Evolutionary conservation across 35 echinoderm and acorn worm species (phyloP), one percentile per base, ranked within the genome.

Genomic region (Apostichopus californicus): DNA sequence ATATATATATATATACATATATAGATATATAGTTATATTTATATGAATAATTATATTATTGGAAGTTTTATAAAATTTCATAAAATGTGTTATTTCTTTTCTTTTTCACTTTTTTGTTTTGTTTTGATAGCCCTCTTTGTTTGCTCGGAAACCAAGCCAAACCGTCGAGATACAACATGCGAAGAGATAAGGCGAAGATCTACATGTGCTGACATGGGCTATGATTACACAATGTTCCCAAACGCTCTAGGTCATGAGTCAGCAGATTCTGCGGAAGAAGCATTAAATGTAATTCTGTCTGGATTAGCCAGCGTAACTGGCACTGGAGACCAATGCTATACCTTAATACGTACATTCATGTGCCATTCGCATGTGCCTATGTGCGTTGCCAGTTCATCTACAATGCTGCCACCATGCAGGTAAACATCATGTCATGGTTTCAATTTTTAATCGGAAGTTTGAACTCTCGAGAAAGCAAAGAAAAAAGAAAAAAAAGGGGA

Each of bases 271-370:
- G 86, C 86, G n/a, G 61, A 21, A 3, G 17, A 14, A 6, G 21
- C 86, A 26, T 34, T 89, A 54, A 64, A 89, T 18, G 11, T 64
- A 8, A n/a, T 72, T 5, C 21, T 89, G 5, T 52, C 61, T 0
- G 86, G 86, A 52, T 54, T 89, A 68, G 86, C 86, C 86, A 73
- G 86, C 24, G 86, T 89, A 21, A 89, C 34, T n/a, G 86, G 86
- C 12, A 89, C 86, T 72, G 86, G 86, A 25, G 86, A 89, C 60
- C 57, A 73, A 68, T 89, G 86, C 54, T 89, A 89, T 17, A 68
- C 20, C 57, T 52, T 89, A 5, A 58, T 89, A 54, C 60, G 68
- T 6, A 89, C 86, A 15, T 63, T 89, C 34, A 89, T 89, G 86
- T 89, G 86, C 60, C 63, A 89, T 5, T 24, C 25, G 0, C 25